Base-by-base conservation (phyloP, 1,140 invertebrate genomes). In the Listronotus oregonensis region DNA sequence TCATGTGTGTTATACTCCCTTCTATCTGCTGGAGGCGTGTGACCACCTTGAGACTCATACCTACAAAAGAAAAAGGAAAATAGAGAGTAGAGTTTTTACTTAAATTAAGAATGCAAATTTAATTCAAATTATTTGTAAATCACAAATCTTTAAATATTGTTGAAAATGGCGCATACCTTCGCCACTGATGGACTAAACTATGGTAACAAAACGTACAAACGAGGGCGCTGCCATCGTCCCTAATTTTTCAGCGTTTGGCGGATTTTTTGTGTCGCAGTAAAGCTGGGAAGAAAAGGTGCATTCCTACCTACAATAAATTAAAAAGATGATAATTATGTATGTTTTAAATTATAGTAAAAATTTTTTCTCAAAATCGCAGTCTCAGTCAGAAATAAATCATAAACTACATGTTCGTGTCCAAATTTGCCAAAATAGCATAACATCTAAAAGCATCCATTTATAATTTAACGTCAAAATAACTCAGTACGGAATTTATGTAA, bases 131-230 rank as follows among this genome's bases (percentile, higher is more conserved):
- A n/a, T n/a, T n/a, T n/a, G n/a, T n/a, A n/a, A n/a, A n/a, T n/a
- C n/a, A n/a, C n/a, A n/a, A n/a, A n/a, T n/a, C n/a, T n/a, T n/a
- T n/a, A n/a, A n/a, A n/a, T n/a, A n/a, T n/a, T n/a, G n/a, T n/a
- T n/a, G n/a, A n/a, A 18, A 46, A 46, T 8, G 7, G 34, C 8
- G 11, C 34, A 37, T 37, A 59, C 75, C 86, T 88, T 73, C 89
- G 85, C 94, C 94, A 97, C 78, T 97, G 95, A 68, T 88, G 90
- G 55, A 96, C 83, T 67, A 97, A 81, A 68, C 90, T 93, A 80
- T 96, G 93, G 82, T 95, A 97, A 83, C 95, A 97, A 82, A 96
- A 96, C 17, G 92, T 95, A 81, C 95, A 97, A 52, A 95, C 90
- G 70, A 95, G 83, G 12, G 93, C 93, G 10, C 90, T 92, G n/a